Evolutionary conservation across 1,140 invertebrate species (phyloP), one percentile per base, ranked within the genome.

Genomic region (Rhopalosiphum padi): DNA sequence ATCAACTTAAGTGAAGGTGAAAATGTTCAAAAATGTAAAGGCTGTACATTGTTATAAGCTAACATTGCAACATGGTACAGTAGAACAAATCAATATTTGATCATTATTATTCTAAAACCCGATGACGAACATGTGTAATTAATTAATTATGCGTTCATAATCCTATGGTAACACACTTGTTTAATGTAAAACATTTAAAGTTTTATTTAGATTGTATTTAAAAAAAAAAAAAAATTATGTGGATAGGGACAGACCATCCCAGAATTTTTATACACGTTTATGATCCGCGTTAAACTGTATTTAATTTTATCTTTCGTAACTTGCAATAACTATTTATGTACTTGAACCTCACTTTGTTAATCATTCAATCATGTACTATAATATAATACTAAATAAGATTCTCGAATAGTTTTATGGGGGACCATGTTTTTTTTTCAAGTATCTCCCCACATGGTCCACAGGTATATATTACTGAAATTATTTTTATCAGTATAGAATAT

Each of bases 11-110:
- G 82, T 41, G 91, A 93, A 51, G 91, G 91, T 2, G 91, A 93
- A 2, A 93, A 86, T 41, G 91, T 93, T 55, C 91, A 93, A 55
- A 93, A 93, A 51, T 93, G 91, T 86, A 93, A 93, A 93, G 91
- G 91, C 25, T 93, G 91, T 93, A 86, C 91, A 8, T 30, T 93
- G 82, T 55, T 86, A 83, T 93, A 85, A 93, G 30, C 43, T 30
- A 25, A 25, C 18, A 22, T 41, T 37, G 5, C 22, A 68, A 68
- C n/a, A 46, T 48, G 43, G 68, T 83, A 83, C 77, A 37, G n/a
- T 82, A 51, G 90, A 83, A 92, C 90, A 82, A 92, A 92, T 86
- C 53, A n/a, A 30, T 6, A 53, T 46, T 48, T 85, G 68, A 51
- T 51, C 87, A 51, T 92, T 82, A 53, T 82, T 48, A 92, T 92